Conservation (phyloP, 1,140 invertebrate genomes). For the Drosophila lini region DNA sequence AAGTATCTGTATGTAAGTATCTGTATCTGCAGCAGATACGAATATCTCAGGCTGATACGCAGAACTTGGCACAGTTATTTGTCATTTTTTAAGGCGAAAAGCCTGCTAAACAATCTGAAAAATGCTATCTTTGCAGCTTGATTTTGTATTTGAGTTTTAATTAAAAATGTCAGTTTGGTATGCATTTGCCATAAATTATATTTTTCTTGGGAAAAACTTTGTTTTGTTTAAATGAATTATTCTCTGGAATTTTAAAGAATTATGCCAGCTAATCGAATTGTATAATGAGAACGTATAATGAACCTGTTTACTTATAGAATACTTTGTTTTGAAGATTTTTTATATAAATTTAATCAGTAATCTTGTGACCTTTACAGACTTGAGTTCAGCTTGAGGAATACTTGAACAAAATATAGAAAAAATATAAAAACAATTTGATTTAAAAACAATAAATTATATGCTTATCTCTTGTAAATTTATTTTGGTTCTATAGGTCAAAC, state of each 20-base stretch:
- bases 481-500: neutral
- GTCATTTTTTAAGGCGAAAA: neutral
- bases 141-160: neutral
- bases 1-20: neutral
- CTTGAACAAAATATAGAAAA: neutral
- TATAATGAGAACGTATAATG: neutral
- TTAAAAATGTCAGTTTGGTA: neutral
- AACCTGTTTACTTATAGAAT: neutral
- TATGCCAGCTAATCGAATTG: neutral
- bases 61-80: constrained; percentile 30
- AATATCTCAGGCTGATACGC: constrained; percentile 24
- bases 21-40: constrained; percentile 22
- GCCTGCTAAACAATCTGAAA: neutral
- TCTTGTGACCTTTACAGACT: too few species aligned
- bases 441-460: neutral
- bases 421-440: neutral
- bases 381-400: neutral
- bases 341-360: neutral
- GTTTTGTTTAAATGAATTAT: neutral
- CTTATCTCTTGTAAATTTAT: neutral
- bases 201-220: neutral
- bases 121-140: neutral
- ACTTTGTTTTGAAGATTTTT: neutral
- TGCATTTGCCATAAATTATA: neutral
- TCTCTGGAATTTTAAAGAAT: neutral